phyloP scores from a whole-genome alignment of 2,797 vertebrate genomes.

The Brachymystax lenok region DNA sequence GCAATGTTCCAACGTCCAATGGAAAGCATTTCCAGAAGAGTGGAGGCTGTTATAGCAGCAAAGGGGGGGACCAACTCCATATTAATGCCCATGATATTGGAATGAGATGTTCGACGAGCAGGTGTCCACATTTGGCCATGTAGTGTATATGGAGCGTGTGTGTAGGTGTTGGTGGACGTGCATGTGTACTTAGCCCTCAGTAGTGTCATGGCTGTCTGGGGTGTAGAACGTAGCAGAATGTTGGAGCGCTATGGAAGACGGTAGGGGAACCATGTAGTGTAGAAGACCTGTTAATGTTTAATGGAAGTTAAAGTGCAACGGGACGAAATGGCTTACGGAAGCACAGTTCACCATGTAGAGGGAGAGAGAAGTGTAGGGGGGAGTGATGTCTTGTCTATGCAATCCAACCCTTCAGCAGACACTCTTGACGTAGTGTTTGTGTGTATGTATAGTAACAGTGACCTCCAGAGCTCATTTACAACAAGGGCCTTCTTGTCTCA shows the following conservation, averaged over 20 bases:
- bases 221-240: slow-evolving; percentile 63
- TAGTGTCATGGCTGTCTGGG: slow-evolving; percentile 38
- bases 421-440: background rate
- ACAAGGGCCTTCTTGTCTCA: background rate
- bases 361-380: background rate
- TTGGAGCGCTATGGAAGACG: slow-evolving; percentile 57
- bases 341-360: background rate
- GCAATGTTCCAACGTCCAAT: no score
- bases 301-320: slow-evolving; percentile 51
- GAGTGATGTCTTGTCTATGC: slow-evolving; percentile 19
- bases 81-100: no score
- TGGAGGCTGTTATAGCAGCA: no score
- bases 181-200: slow-evolving; percentile 19
- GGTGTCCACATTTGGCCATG: no score
- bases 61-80: no score
- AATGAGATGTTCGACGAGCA: no score
- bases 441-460: slow-evolving; percentile 1
- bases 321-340: slow-evolving; percentile 39
- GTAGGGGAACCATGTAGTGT: slow-evolving; percentile 34
- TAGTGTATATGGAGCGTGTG: background rate
- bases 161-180: slow-evolving; percentile 1
- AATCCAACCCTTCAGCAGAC: background rate
- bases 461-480: background rate
- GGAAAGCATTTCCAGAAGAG: no score
- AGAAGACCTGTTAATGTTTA: slow-evolving; percentile 63